Conservation (phyloP, 2,797 vertebrate genomes). For the Synaphobranchus kaupii region DNA sequence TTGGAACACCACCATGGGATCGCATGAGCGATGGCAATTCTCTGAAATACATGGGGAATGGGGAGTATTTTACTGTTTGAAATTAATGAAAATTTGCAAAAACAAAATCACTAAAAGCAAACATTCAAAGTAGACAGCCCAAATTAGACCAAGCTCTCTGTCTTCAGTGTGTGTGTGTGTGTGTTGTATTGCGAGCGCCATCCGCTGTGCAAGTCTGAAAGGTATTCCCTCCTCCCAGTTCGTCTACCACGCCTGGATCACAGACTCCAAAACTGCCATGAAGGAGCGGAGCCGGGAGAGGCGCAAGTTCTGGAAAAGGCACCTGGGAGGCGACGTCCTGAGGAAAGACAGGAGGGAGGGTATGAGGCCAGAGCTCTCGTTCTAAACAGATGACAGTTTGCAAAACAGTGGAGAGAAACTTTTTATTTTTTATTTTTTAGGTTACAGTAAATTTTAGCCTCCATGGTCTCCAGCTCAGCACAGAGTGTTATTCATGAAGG, state of each 20-base stretch:
- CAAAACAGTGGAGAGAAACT: not conserved
- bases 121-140: not conserved
- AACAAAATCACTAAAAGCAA: not conserved
- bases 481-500: slow-evolving; percentile 35
- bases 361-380: slow-evolving; percentile 28
- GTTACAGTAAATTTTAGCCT: slow-evolving; percentile 20
- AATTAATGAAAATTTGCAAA: too few relatives aligned
- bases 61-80: not conserved
- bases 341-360: slow-evolving; percentile 50
- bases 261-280: slow-evolving; percentile 91
- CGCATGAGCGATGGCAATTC: not conserved
- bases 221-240: slow-evolving; percentile 69
- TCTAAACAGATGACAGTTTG: slow-evolving; percentile 1
- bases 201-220: not conserved
- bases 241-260: slow-evolving; percentile 95
- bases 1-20: not conserved
- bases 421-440: slow-evolving; percentile 22
- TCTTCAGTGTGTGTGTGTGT: not conserved
- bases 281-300: slow-evolving; percentile 82
- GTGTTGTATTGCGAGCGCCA: not conserved
- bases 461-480: not conserved
- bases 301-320: slow-evolving; percentile 69
- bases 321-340: slow-evolving; percentile 57
- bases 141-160: slow-evolving; percentile 6
- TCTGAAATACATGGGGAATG: not conserved